These are phyloP conservation scores for Myanophis thanlyinensis DNA, from an alignment of 2,113 vertebrate species.

Conservation along the genomic window DNA sequence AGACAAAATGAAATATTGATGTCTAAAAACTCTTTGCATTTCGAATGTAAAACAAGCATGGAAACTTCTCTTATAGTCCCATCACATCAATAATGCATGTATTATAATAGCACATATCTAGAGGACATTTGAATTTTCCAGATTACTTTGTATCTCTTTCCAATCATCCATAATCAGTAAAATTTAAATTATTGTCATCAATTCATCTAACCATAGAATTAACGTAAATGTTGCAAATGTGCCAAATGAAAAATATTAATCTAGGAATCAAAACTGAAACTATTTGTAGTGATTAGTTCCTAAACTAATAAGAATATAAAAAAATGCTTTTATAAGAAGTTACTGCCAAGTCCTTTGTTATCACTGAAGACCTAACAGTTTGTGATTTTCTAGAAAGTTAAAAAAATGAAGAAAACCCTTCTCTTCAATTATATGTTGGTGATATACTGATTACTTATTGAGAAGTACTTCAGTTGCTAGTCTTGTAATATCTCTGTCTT, in stretches of 20 bases:
- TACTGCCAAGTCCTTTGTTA: neutral
- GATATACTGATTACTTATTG: neutral
- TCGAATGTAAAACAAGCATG: neutral
- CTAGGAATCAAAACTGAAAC: neutral
- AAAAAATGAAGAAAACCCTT: neutral
- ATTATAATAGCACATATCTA: neutral
- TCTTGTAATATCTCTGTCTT: neutral
- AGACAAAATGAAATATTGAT: constrained; percentile 18
- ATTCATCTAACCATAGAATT: neutral
- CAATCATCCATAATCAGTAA: neutral
- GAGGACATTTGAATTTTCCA: neutral
- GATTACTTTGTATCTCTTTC: neutral
- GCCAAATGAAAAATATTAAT: neutral
- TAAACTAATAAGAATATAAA: neutral
- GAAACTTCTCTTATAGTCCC: neutral
- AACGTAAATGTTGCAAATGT: neutral
- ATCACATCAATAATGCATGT: neutral
- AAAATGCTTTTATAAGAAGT: neutral
- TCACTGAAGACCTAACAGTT: neutral
- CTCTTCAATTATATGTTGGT: neutral
- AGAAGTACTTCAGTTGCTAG: neutral
- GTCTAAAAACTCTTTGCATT: constrained; percentile 6
- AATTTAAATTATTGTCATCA: neutral
- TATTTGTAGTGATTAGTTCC: neutral
- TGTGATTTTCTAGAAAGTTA: neutral